These are phyloP conservation scores for Rotaria magnacalcarata DNA, from an alignment of 2,888 invertebrate species.

Conservation along the genomic window DNA sequence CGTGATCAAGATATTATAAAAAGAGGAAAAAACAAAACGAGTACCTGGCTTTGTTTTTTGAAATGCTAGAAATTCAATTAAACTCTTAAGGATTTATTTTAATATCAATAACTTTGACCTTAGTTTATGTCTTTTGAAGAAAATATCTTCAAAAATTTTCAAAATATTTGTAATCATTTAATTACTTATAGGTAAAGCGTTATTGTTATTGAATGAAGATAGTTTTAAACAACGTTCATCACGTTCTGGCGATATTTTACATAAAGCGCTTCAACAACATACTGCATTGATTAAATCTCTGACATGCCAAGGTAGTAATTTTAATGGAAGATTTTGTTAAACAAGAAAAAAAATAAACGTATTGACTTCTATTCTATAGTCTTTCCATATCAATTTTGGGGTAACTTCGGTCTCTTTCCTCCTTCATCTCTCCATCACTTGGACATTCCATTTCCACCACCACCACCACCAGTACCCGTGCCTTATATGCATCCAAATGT, in stretches of 20 bases:
- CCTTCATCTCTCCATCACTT: background rate
- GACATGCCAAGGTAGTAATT: background rate
- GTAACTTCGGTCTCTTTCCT: background rate
- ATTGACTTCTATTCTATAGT: background rate
- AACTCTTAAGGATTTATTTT: too few species aligned
- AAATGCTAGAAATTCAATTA: too few species aligned
- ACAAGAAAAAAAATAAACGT: background rate
- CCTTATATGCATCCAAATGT: background rate
- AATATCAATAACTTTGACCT: too few species aligned
- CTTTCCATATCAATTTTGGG: background rate
- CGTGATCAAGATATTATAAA: too few species aligned
- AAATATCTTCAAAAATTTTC: too few species aligned
- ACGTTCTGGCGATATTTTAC: constrained; percentile 2
- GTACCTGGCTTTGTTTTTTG: too few species aligned
- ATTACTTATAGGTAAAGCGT: background rate
- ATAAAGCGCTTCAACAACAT: constrained; percentile 32
- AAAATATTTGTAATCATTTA: too few species aligned
- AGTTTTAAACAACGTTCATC: constrained; percentile 21
- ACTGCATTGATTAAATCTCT: background rate
- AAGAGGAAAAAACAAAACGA: too few species aligned
- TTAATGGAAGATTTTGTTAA: background rate
- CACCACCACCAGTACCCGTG: background rate
- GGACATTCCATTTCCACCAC: background rate
- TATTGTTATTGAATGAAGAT: constrained; percentile 11
- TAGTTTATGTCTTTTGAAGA: too few species aligned